Conservation (phyloP, 2,888 invertebrate species). For the Ormyrus pomaceus region DNA sequence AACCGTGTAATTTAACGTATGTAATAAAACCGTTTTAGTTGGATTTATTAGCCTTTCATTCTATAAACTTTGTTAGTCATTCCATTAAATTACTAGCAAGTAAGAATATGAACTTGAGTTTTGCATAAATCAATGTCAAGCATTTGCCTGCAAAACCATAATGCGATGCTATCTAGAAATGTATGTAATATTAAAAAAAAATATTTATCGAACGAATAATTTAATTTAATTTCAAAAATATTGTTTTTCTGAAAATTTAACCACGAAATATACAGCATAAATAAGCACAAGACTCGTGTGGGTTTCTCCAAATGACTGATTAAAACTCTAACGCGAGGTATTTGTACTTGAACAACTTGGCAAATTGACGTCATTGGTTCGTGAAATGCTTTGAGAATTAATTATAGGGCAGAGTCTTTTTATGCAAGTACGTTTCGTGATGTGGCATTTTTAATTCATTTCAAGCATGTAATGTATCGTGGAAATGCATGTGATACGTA, state of each 20-base stretch:
- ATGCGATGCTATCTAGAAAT: no score
- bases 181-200: neutral
- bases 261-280: neutral
- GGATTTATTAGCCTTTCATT: no score
- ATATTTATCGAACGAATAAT: constrained; percentile 16
- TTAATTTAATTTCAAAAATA: constrained; percentile 13
- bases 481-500: neutral
- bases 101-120: no score
- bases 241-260: constrained; percentile 31
- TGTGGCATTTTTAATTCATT: constrained; percentile 30
- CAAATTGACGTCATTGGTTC: constrained; percentile 36
- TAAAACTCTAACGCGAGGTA: constrained; percentile 48
- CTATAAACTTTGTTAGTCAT: no score
- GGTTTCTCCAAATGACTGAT: constrained; percentile 51
- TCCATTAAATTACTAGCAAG: no score
- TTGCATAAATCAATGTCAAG: neutral
- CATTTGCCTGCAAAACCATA: neutral
- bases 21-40: no score
- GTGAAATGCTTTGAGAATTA: constrained; percentile 29
- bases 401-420: constrained; percentile 19
- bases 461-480: constrained; percentile 5
- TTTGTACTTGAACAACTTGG: constrained; percentile 37
- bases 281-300: constrained; percentile 31
- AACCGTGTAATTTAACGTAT: neutral
- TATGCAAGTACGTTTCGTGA: constrained; percentile 25